phyloP scores from a whole-genome alignment of 2,113 vertebrate genomes.

The Ovis canadensis region DNA sequence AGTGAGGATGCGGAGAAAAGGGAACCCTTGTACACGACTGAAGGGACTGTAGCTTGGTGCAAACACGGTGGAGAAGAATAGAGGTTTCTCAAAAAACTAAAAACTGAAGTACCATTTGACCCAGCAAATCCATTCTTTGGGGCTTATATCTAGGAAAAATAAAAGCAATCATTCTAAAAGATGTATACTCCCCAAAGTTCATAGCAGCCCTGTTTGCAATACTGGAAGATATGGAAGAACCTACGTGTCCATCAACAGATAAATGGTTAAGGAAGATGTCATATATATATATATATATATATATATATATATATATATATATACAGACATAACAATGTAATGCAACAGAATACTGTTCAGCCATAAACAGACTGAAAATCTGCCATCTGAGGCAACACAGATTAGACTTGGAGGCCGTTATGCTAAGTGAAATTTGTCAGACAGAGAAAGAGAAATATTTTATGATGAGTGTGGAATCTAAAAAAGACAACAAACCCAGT shows the following conservation, averaged over 20 bases:
- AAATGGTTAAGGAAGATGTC: not conserved
- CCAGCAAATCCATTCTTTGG: not conserved
- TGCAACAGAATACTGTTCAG: not conserved
- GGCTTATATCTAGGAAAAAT: too few species aligned
- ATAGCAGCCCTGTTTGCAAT: not conserved
- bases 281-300: not conserved
- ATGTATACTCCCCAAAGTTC: not conserved
- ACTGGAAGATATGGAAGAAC: not conserved
- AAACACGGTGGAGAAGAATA: not conserved
- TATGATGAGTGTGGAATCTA: not conserved
- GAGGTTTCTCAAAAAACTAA: not conserved
- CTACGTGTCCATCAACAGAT: not conserved
- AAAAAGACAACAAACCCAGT: not conserved
- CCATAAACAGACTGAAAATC: not conserved
- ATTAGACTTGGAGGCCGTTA: not conserved
- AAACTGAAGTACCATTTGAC: not conserved
- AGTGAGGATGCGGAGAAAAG: not conserved
- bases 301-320: accelerated
- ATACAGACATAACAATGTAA: not conserved
- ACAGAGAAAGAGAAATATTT: not conserved
- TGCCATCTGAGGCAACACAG: not conserved
- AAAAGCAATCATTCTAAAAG: not conserved
- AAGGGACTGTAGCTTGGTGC: not conserved
- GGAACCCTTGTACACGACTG: accelerated
- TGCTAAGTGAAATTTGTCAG: not conserved